Evolutionary conservation across 2,797 vertebrate species (phyloP).

Genomic region (Percopsis omiscomaycus): DNA sequence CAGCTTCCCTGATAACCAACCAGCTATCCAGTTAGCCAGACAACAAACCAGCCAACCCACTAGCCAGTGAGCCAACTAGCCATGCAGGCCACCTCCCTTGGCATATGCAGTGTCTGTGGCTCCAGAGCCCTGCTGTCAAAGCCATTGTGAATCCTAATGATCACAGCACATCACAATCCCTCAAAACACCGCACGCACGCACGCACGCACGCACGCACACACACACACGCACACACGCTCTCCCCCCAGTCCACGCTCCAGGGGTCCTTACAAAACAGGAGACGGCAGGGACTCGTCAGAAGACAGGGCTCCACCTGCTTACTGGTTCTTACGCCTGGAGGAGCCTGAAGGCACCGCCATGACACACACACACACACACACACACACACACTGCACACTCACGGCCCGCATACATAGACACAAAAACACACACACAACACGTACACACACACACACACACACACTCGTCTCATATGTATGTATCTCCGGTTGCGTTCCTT

Average conservation of each 20-base stretch:
- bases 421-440: conserved; percentile 38
- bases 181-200: conserved; percentile 5
- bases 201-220: conserved; percentile 13
- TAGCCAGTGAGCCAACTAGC: conserved; percentile 60
- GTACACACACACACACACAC: conserved; percentile 48
- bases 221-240: conserved; percentile 12
- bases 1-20: not conserved
- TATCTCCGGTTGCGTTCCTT: too few species aligned
- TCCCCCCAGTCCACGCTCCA: conserved; percentile 60
- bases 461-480: conserved; percentile 20
- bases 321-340: conserved; percentile 75
- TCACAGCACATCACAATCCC: conserved; percentile 60
- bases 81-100: conserved; percentile 49
- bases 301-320: conserved; percentile 76
- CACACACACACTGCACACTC: conserved; percentile 18
- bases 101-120: conserved; percentile 67
- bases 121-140: conserved; percentile 68
- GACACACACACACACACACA: conserved; percentile 59
- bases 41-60: not conserved
- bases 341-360: conserved; percentile 71
- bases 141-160: conserved; percentile 76
- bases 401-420: conserved; percentile 34
- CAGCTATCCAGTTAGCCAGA: not conserved
- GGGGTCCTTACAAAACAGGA: conserved; percentile 75
- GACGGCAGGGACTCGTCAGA: conserved; percentile 73